Percentiles rank a stretch among this genome's conserved stretches.
Conservation (phyloP, 2,888 invertebrate species). For the Diarsia mendica region DNA sequence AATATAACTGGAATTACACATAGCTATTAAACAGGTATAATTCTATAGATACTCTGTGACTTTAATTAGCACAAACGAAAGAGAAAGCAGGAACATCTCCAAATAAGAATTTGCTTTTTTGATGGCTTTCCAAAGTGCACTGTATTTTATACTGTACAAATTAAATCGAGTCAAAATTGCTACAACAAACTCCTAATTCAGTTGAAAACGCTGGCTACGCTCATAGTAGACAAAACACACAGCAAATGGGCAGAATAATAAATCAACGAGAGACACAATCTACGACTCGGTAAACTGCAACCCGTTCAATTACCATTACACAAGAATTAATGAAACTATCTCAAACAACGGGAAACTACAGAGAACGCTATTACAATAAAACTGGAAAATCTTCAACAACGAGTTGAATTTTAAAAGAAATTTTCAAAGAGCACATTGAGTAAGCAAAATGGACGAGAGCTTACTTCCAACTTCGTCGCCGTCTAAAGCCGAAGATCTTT, state of each 20-base stretch:
- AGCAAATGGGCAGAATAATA: conserved; percentile 4
- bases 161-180: too few relatives aligned
- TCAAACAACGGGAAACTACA: conserved; percentile 41
- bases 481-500: too few relatives aligned
- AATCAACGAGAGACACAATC: conserved; percentile 17
- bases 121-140: too few relatives aligned
- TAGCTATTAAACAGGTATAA: not conserved
- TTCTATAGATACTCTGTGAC: not conserved
- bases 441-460: conserved; percentile 50
- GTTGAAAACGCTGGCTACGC: too few relatives aligned
- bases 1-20: not conserved
- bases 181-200: not conserved
- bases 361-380: conserved; percentile 47
- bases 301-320: conserved; percentile 45
- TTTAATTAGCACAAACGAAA: not conserved
- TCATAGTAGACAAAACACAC: not conserved
- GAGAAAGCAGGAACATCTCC: not conserved
- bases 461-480: too few relatives aligned
- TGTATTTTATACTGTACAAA: too few relatives aligned
- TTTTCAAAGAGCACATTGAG: conserved; percentile 33
- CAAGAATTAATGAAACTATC: conserved; percentile 52
- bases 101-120: not conserved
- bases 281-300: conserved; percentile 40
- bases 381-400: conserved; percentile 52
- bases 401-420: conserved; percentile 44